Conservation (phyloP, 2,888 invertebrate species). For the Metacarcinus magister region DNA sequence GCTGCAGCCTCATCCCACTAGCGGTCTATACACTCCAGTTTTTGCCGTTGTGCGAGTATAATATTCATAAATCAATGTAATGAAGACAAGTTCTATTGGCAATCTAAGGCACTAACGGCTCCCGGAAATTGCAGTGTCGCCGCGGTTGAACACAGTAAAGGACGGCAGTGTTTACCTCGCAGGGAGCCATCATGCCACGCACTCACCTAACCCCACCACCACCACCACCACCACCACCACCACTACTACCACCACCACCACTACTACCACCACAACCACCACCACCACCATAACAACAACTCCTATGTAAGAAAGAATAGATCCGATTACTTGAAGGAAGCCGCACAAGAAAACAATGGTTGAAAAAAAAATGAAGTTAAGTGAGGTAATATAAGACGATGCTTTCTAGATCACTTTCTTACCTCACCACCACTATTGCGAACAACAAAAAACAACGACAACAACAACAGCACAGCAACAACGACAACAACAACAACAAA, state of each 20-base stretch:
- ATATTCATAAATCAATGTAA: conserved; percentile 38
- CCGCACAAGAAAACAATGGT: no score
- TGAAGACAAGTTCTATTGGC: conserved; percentile 59
- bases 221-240: background rate
- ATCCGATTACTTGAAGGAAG: no score
- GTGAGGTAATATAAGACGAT: no score
- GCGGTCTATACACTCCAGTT: background rate
- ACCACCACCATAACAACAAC: background rate
- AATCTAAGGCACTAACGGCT: conserved; percentile 42
- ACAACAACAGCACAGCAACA: no score
- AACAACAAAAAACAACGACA: no score
- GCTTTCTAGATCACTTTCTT: no score
- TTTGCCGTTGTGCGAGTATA: background rate
- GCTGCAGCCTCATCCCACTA: background rate
- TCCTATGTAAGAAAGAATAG: no score
- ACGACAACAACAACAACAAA: background rate
- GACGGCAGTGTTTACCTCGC: conserved; percentile 44
- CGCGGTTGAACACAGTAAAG: conserved; percentile 45
- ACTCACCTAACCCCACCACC: background rate
- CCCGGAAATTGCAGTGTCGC: conserved; percentile 58
- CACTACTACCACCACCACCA: background rate
- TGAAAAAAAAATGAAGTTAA: no score
- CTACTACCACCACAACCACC: background rate
- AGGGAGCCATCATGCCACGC: background rate
- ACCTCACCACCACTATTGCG: no score